Evolutionary conservation across 30 jellyfish, hydroid and myxozoan genomes (phyloP).

Genomic region (Aurelia coerulea): DNA sequence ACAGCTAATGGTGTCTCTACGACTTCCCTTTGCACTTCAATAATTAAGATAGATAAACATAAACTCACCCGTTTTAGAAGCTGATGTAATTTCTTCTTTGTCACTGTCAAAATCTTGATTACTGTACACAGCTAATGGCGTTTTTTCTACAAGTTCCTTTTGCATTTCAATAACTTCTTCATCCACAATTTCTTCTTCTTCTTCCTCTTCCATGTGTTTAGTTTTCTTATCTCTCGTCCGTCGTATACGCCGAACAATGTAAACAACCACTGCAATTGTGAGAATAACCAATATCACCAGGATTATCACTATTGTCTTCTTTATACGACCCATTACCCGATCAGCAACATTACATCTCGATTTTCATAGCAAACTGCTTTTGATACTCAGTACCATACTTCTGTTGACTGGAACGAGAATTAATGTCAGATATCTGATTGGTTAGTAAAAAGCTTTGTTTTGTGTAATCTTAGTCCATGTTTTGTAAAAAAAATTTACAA

Average conservation of each 20-base stretch:
- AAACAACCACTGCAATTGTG: slow-evolving; percentile 1
- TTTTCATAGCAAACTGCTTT: no score
- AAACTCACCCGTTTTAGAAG: slow-evolving; percentile 40
- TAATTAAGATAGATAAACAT: no score
- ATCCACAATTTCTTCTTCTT: slow-evolving; percentile 20
- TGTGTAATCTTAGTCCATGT: no score
- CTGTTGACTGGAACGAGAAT: no score
- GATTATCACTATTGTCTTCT: slow-evolving; percentile 24
- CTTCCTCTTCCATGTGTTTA: background rate
- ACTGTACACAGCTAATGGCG: slow-evolving; percentile 42
- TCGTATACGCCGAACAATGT: slow-evolving; percentile 24
- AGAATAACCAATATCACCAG: slow-evolving; percentile 8
- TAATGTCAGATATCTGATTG: no score
- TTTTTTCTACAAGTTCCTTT: slow-evolving; percentile 24
- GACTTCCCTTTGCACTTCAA: no score
- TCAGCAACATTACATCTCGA: no score
- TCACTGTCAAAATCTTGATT: slow-evolving; percentile 1
- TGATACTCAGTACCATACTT: no score
- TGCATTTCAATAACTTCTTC: slow-evolving; percentile 25
- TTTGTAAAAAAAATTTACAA: no score
- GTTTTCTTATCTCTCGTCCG: background rate
- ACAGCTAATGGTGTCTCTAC: no score
- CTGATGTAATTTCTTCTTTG: slow-evolving; percentile 24
- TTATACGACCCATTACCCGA: slow-evolving; percentile 16
- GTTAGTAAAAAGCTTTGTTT: no score